Base-by-base conservation (phyloP, 92 coral and sea anemone species). In the Paragorgia papillata region DNA sequence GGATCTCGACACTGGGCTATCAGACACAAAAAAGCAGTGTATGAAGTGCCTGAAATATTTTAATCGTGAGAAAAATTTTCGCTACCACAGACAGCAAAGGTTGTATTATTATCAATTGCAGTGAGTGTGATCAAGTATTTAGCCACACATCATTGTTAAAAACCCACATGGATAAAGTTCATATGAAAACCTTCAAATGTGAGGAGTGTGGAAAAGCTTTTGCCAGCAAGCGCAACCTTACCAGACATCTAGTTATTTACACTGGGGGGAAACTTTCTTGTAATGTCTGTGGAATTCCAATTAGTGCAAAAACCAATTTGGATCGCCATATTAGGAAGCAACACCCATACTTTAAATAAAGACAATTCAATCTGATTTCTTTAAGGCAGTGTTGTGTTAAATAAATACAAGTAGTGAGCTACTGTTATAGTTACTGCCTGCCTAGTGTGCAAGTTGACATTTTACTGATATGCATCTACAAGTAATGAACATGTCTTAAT, bases 161-260 rank as follows among this genome's bases (percentile, higher is more conserved):
- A 77, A 59, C 69, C n/a, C 80, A 83, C 87, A 83, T 66, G 83
- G 40, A 58, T 76, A 77, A 77, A 79, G 20, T 57, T 62, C 83
- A 77, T 64, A 51, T 49, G 29, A 69, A 77, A 55, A 31, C 65
- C 49, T 83, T 83, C 19, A 57, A 77, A 76, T 83, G 79, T 67
- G 73, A 83, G 19, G 62, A 75, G 28, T 83, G 87, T 77, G 69
- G 63, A 53, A 76, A 83, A 33, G 54, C 53, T 55, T 83, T 76
- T 83, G 79, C 79, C 22, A 80, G 70, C 58, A 83, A 83, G 64
- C 82, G 79, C 57, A 83, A 83, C 79, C 71, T 76, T 51, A 66
- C 48, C 62, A 68, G 83, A 68, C 87, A 83, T 54, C 68, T 19
- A 82, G 9, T 28, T 18, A 41, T 41, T 41, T 35, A 66, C 73